phyloP scores from a whole-genome alignment of 2,797 vertebrate genomes.

The Lophius americanus region DNA sequence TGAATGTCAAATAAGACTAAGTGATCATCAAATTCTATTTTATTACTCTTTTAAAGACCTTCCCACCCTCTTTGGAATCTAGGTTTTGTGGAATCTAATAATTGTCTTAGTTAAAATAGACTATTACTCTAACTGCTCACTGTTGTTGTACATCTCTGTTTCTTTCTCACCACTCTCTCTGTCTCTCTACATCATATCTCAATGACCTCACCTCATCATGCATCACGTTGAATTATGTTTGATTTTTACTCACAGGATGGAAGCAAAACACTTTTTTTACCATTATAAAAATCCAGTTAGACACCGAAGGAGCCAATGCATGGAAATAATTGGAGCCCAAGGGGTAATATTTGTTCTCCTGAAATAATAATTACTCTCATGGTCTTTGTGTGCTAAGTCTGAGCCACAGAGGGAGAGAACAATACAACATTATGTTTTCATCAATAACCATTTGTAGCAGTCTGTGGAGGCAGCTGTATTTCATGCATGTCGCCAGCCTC shows the following conservation, averaged over 20 bases:
- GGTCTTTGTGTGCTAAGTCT: constrained; percentile 76
- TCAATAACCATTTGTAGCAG: constrained; percentile 65
- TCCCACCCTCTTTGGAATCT: too few species aligned
- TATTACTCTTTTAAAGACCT: too few species aligned
- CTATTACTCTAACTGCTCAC: too few species aligned
- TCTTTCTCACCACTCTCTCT: too few species aligned
- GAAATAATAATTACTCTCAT: constrained; percentile 85
- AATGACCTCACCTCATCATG: constrained; percentile 37
- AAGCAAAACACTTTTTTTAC: constrained; percentile 41
- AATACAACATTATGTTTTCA: constrained; percentile 74
- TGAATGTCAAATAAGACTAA: too few species aligned
- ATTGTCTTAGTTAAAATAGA: too few species aligned
- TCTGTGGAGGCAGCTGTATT: constrained; percentile 64
- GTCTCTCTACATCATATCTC: neutral
- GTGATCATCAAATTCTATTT: too few species aligned
- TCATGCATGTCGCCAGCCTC: constrained; percentile 61
- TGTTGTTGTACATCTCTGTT: too few species aligned
- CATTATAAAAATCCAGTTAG: constrained; percentile 67
- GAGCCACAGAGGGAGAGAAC: constrained; percentile 68
- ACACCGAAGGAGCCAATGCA: constrained; percentile 80
- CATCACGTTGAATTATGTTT: neutral
- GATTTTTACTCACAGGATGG: constrained; percentile 34
- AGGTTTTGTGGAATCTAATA: too few species aligned
- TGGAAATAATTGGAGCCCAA: constrained; percentile 88
- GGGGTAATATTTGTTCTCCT: constrained; percentile 87